Percentiles rank a stretch among this genome's conserved stretches.
phyloP scores from a whole-genome alignment of 2,113 vertebrate genomes.

The Carassius carassius region DNA sequence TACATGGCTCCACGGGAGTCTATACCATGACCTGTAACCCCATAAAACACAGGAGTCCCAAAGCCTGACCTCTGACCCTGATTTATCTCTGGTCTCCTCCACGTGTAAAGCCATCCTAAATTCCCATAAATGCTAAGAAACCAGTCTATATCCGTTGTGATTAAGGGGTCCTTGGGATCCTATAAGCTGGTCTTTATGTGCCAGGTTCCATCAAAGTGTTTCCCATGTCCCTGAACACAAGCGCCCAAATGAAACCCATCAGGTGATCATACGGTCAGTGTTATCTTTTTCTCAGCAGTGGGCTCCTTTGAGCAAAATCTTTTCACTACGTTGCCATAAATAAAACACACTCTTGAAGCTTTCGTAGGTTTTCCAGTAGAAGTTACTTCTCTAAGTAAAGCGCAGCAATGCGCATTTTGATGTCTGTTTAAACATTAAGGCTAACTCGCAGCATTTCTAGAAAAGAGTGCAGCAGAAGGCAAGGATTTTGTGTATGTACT shows the following conservation, averaged over 20 bases:
- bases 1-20: neutral
- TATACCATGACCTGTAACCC: conserved; percentile 25
- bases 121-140: neutral
- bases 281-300: conserved; percentile 6
- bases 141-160: conserved; percentile 8
- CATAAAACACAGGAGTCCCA: conserved; percentile 23
- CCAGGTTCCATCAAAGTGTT: neutral
- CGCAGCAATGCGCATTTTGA: neutral
- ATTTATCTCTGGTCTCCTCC: neutral
- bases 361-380: neutral
- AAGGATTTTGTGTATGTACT: neutral
- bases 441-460: neutral
- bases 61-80: conserved; percentile 28
- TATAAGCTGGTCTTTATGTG: neutral
- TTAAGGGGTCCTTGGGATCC: conserved; percentile 21
- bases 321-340: neutral
- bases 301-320: conserved; percentile 8
- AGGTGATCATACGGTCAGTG: neutral
- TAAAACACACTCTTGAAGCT: conserved; percentile 28
- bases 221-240: conserved; percentile 26
- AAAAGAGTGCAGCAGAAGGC: neutral
- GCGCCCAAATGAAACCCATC: neutral
- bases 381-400: neutral
- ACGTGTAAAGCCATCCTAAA: conserved; percentile 12
- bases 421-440: conserved; percentile 26